Conservation (phyloP, 2,888 invertebrate species). For the Sphaerophoria taeniata region DNA sequence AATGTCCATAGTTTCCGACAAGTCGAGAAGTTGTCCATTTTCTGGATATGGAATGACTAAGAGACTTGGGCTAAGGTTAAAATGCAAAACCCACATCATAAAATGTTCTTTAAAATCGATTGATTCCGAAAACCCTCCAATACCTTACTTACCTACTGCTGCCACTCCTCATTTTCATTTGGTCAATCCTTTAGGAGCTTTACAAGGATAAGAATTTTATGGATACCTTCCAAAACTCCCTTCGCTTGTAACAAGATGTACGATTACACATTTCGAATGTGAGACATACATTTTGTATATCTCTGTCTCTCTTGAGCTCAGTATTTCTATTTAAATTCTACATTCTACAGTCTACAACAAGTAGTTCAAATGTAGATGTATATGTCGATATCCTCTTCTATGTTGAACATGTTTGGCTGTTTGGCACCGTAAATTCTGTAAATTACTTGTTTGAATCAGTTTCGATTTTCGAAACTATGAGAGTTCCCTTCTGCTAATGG, state of each 20-base stretch:
- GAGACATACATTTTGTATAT: constrained; percentile 12
- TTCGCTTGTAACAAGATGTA: constrained; percentile 43
- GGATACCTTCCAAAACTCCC: neutral
- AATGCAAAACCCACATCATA: constrained; percentile 56
- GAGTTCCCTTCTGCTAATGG: neutral
- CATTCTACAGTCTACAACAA: too few relatives aligned
- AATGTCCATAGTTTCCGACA: constrained; percentile 38
- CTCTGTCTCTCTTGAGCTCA: neutral
- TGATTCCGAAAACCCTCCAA: constrained; percentile 26
- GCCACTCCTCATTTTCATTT: neutral
- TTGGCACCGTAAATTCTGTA: constrained; percentile 52
- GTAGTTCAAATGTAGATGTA: too few relatives aligned
- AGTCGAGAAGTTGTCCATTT: constrained; percentile 56
- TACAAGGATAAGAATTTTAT: constrained; percentile 25
- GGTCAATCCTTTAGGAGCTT: constrained; percentile 18
- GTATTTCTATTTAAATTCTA: neutral
- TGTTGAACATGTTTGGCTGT: constrained; percentile 15
- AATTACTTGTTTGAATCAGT: constrained; percentile 69
- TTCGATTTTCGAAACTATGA: constrained; percentile 32
- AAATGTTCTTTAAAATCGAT: constrained; percentile 65
- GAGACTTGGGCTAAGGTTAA: neutral
- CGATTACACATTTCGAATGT: constrained; percentile 64
- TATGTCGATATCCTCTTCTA: constrained; percentile 27
- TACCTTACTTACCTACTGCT: neutral
- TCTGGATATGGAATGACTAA: neutral